Conservation (phyloP, 2,888 invertebrate genomes). For the Caenorhabditis imperialis region DNA sequence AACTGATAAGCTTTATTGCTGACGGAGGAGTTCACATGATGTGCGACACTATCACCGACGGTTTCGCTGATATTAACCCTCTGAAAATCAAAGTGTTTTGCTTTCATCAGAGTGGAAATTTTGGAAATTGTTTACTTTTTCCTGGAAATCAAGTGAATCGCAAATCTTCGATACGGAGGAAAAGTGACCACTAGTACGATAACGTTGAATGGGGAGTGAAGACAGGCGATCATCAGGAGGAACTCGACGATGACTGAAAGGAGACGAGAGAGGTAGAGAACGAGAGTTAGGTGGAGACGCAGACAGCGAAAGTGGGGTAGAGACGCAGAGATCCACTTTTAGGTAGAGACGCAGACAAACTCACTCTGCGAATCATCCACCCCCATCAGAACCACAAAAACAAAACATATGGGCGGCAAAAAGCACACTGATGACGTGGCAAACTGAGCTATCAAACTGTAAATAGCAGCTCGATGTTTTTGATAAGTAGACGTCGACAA, state of each 20-base stretch:
- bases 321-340: too few species aligned
- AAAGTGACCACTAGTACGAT: constrained; percentile 17
- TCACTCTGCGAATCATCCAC: constrained; percentile 4
- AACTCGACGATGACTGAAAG: constrained; percentile 31
- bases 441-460: constrained; percentile 25
- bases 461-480: constrained; percentile 22
- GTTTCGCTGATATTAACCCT: too few species aligned
- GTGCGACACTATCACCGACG: too few species aligned
- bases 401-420: constrained; percentile 16
- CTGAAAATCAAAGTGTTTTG: too few species aligned
- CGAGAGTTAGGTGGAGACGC: too few species aligned
- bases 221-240: constrained; percentile 17
- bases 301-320: too few species aligned
- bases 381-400: constrained; percentile 3
- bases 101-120: too few species aligned
- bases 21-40: too few species aligned
- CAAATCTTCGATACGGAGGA: constrained; percentile 25
- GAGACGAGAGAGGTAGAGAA: too few species aligned
- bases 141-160: background rate
- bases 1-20: too few species aligned
- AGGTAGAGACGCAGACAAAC: too few species aligned
- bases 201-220: constrained; percentile 23
- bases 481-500: constrained; percentile 11
- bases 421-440: constrained; percentile 21
- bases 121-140: constrained; percentile 3